A percentile compares a stretch with the other conserved stretches of the same genome.
Conservation (phyloP, 1,140 invertebrate species). For the Andricus grossulariae region DNA sequence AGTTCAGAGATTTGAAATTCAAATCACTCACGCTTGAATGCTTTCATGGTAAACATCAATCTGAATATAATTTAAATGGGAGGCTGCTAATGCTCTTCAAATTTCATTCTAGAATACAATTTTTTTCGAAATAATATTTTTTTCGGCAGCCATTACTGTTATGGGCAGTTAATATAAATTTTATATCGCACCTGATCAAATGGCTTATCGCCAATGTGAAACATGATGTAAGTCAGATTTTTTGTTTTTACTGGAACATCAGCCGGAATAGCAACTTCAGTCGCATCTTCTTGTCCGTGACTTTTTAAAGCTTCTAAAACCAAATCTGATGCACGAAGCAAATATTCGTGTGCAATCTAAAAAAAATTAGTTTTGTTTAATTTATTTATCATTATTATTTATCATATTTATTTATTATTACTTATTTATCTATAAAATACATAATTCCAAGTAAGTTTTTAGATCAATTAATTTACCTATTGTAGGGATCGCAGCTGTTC, state of each 20-base stretch:
- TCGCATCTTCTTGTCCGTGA: not conserved
- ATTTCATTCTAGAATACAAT: no score
- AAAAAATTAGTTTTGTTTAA: slow-evolving; percentile 48
- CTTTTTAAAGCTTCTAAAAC: slow-evolving; percentile 73
- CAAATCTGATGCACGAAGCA: slow-evolving; percentile 82
- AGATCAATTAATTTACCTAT: no score
- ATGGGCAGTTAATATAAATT: not conserved
- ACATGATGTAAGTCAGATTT: slow-evolving; percentile 83
- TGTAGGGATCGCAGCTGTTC: no score
- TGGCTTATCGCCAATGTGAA: slow-evolving; percentile 82
- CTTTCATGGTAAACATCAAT: no score
- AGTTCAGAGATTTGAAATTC: no score
- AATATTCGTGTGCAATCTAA: slow-evolving; percentile 82
- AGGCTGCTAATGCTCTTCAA: no score
- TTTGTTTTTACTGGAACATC: slow-evolving; percentile 75
- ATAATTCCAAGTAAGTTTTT: no score
- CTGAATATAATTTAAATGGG: no score
- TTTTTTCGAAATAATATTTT: not conserved
- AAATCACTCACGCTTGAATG: no score
- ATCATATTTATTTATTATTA: no score
- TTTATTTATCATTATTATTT: no score
- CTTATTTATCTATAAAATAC: no score
- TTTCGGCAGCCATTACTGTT: not conserved
- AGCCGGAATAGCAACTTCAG: slow-evolving; percentile 59
- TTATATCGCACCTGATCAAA: slow-evolving; percentile 77